Evolutionary conservation across 2,113 vertebrate genomes (phyloP), one percentile per base, ranked within the genome.

Genomic region (Pelodiscus sinensis): DNA sequence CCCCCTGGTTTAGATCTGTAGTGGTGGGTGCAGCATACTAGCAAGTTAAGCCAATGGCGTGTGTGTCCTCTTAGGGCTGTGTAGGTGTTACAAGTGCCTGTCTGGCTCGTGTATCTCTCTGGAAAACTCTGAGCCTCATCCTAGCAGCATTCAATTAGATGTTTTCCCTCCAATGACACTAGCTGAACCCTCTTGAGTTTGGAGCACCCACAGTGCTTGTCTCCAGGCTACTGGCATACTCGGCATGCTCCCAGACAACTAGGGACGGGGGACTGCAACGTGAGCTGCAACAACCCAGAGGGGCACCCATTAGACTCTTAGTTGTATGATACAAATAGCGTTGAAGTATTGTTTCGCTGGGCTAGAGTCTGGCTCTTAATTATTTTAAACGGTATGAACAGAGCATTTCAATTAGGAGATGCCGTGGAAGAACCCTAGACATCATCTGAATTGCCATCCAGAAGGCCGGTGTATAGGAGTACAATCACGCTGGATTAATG

Each of bases 391-490:
- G 77, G 77, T 51, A 92, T 71, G 77, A 55, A 90, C 78, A 51
- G 75, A 81, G 78, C 81, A 82, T 51, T 57, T 79, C 90, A 87
- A 92, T 90, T 84, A 89, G 87, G 51, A 84, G 58, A 81, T 90
- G 84, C 2, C 54, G 81, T 68, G 68, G 84, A 81, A 78, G 81
- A 79, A 79, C 87, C 77, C 54, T 84, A 87, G 78, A 81, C 68
- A 13, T 68, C 15, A 55, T 86, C 77, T 58, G 14, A 55, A 54
- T 18, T 52, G 60, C 87, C 81, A 71, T 25, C 84, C 77, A 5
- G 62, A 52, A 87, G 75, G 86, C 62, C 62, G 18, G 62, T n/a
- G 31, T n/a, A 31, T 68, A 18, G 62, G 62, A 68, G 62, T n/a
- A n/a, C 62, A n/a, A n/a, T n/a, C 18, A 68, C 18, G 5, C 31